phyloP scores from a whole-genome alignment of 1,140 invertebrate genomes.

The Sarcophaga peregrina region DNA sequence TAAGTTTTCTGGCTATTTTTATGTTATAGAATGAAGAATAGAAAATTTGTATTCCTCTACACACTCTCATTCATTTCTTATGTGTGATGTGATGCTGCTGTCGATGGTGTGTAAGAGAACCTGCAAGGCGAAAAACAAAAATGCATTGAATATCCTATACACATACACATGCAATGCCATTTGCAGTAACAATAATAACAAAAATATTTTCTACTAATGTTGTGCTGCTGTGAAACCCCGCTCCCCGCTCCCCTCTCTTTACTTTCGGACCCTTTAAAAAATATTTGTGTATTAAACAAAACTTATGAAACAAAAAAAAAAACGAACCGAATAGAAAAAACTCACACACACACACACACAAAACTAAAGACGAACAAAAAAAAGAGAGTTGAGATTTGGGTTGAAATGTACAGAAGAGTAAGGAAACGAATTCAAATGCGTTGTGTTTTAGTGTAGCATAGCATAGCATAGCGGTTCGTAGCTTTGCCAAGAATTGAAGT shows the following conservation, averaged over 20 bases:
- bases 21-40: too few relatives aligned
- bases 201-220: not conserved
- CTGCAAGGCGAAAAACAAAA: not conserved
- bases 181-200: too few relatives aligned
- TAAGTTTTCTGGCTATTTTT: constrained; percentile 13
- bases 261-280: not conserved
- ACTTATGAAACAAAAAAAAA: not conserved
- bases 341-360: too few relatives aligned
- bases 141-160: not conserved
- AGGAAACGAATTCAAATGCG: too few relatives aligned
- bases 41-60: too few relatives aligned
- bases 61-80: not conserved
- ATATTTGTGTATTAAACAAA: constrained; percentile 7
- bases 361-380: too few relatives aligned
- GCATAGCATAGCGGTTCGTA: not conserved
- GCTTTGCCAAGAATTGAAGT: too few relatives aligned
- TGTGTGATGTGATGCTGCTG: not conserved
- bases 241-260: too few relatives aligned
- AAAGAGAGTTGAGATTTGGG: not conserved
- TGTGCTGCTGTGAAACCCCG: not conserved
- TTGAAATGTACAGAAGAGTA: not conserved
- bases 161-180: not conserved
- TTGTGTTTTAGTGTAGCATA: not conserved
- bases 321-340: not conserved
- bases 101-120: not conserved